These are phyloP conservation scores for Lates calcarifer DNA, from an alignment of 2,113 vertebrate species.

Conservation along the genomic window DNA sequence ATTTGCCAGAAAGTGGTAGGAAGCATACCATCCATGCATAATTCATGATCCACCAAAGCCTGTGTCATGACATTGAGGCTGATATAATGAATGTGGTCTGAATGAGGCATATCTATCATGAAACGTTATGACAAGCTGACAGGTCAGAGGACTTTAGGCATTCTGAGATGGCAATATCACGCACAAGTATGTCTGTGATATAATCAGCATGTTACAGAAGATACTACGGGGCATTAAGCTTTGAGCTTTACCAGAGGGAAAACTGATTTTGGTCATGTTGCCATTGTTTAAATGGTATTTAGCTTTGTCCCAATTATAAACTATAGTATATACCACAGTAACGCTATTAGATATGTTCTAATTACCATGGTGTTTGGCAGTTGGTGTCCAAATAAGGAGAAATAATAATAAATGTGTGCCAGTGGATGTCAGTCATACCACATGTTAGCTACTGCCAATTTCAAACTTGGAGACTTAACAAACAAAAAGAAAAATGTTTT, in stretches of 20 bases:
- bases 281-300: not conserved
- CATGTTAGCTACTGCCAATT: not conserved
- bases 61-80: slow-evolving; percentile 27
- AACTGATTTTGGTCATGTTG: not conserved
- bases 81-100: slow-evolving; percentile 24
- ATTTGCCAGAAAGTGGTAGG: slow-evolving; percentile 30
- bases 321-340: not conserved
- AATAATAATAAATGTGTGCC: not conserved
- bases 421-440: not conserved
- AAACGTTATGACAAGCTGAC: not conserved
- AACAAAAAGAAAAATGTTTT: slow-evolving; percentile 1
- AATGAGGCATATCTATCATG: slow-evolving; percentile 4
- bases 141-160: not conserved
- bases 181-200: not conserved
- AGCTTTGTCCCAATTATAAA: not conserved
- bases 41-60: slow-evolving; percentile 33
- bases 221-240: not conserved
- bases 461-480: slow-evolving; percentile 16
- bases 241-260: not conserved
- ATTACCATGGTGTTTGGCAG: not conserved
- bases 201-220: not conserved
- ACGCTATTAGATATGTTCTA: not conserved
- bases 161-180: not conserved
- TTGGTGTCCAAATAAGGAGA: not conserved
- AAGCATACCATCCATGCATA: slow-evolving; percentile 38